phyloP scores from a whole-genome alignment of 2,797 vertebrate genomes.

The Labroides dimidiatus region DNA sequence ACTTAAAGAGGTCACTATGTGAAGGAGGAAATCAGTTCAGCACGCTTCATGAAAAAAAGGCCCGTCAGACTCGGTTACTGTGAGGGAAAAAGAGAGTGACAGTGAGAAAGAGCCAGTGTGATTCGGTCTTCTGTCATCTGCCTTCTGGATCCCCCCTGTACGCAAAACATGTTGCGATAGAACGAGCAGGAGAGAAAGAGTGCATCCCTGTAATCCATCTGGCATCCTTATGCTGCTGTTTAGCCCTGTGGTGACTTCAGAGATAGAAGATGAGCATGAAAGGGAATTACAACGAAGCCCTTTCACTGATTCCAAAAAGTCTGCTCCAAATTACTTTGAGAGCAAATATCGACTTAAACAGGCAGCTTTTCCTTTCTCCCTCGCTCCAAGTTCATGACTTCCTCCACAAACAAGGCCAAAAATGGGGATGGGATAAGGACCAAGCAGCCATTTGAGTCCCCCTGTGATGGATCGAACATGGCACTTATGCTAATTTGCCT shows the following conservation, averaged over 20 bases:
- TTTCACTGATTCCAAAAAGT: constrained; percentile 86
- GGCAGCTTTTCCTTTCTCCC: constrained; percentile 79
- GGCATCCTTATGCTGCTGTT: constrained; percentile 89
- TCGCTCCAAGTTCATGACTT: constrained; percentile 86
- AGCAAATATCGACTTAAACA: constrained; percentile 90
- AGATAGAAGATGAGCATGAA: constrained; percentile 90
- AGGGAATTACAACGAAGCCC: constrained; percentile 90
- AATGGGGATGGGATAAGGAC: constrained; percentile 77
- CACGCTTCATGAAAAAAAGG: constrained; percentile 36
- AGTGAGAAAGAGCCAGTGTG: constrained; percentile 70
- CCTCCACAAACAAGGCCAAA: constrained; percentile 85
- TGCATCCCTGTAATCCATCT: constrained; percentile 85
- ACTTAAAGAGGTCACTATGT: constrained; percentile 23
- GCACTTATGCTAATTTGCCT: constrained; percentile 92
- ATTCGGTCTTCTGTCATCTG: constrained; percentile 74
- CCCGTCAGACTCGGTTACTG: constrained; percentile 67
- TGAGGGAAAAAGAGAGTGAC: constrained; percentile 68
- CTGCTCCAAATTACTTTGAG: constrained; percentile 93
- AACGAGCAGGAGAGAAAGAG: constrained; percentile 59
- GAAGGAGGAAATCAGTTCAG: constrained; percentile 59
- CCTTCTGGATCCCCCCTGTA: constrained; percentile 70
- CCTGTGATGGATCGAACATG: constrained; percentile 91
- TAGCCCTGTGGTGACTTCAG: constrained; percentile 84
- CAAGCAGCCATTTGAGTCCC: constrained; percentile 86
- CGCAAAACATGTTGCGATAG: constrained; percentile 68